Percentiles rank a stretch among this genome's conserved stretches.
phyloP scores from a whole-genome alignment of 2,113 vertebrate genomes.

The Limanda limanda region DNA sequence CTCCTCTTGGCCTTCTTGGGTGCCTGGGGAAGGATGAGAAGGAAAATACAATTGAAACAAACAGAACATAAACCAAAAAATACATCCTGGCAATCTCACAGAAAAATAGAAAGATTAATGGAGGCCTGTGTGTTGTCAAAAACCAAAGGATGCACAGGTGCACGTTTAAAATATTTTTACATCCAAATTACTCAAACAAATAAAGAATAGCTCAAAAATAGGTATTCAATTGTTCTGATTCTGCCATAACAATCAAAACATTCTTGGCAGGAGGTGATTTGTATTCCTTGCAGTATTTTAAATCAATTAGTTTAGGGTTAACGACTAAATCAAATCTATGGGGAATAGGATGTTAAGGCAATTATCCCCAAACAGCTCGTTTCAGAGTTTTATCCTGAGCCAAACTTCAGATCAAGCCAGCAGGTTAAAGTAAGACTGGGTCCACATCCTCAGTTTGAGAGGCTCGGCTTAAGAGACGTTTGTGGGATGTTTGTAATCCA shows the following conservation, averaged over 20 bases:
- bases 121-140: not conserved
- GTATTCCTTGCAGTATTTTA: not conserved
- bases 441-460: slow-evolving; percentile 41
- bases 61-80: not conserved
- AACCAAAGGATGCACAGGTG: not conserved
- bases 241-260: too few species aligned
- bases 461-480: slow-evolving; percentile 22
- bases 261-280: too few species aligned
- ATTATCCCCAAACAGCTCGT: slow-evolving; percentile 6
- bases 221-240: too few species aligned
- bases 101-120: not conserved
- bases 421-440: slow-evolving; percentile 7
- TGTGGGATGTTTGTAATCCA: slow-evolving; percentile 54
- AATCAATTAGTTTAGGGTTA: slow-evolving; percentile 1
- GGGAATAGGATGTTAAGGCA: not conserved
- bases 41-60: slow-evolving; percentile 19
- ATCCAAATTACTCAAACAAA: not conserved
- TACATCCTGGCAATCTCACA: not conserved
- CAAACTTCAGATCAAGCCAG: slow-evolving; percentile 12
- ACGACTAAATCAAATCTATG: slow-evolving; percentile 9
- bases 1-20: slow-evolving; percentile 95
- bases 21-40: slow-evolving; percentile 79
- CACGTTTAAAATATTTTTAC: not conserved
- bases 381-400: not conserved
- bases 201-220: not conserved